These are phyloP conservation scores for Oreochromis mossambicus DNA, from an alignment of 2,797 vertebrate genomes.

Conservation along the genomic window DNA sequence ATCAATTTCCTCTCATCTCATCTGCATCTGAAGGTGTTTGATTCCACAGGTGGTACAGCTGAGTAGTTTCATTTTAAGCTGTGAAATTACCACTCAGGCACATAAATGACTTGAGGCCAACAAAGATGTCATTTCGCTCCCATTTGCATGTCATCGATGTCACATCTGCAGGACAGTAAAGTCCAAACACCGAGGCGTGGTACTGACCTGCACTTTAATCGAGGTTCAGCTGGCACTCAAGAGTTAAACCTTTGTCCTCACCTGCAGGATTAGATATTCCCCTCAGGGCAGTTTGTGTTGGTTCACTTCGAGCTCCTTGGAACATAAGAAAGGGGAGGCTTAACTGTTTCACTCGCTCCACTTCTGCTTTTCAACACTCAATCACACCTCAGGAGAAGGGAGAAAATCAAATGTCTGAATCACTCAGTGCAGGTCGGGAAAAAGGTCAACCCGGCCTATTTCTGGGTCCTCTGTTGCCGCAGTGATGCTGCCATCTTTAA, in stretches of 20 bases:
- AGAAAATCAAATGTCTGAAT: conserved; percentile 66
- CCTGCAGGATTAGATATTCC: conserved; percentile 26
- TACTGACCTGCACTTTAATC: conserved; percentile 10
- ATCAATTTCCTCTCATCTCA: background rate
- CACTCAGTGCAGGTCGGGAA: conserved; percentile 54
- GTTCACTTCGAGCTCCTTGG: conserved; percentile 11
- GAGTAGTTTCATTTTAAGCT: background rate
- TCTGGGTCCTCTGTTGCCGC: conserved; percentile 47
- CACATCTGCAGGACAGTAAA: background rate
- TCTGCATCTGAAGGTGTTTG: background rate
- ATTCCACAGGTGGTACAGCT: background rate
- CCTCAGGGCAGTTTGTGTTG: conserved; percentile 13
- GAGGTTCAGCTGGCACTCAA: background rate
- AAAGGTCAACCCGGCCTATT: conserved; percentile 70
- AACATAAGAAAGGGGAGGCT: conserved; percentile 1
- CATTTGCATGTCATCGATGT: background rate
- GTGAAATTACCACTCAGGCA: background rate
- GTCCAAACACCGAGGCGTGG: background rate
- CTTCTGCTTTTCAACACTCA: conserved; percentile 37
- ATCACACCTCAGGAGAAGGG: conserved; percentile 44
- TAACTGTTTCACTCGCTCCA: conserved; percentile 27
- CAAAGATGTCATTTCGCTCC: background rate
- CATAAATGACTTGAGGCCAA: background rate
- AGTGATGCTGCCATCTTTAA: conserved; percentile 67
- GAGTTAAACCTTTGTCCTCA: conserved; percentile 27